phyloP scores from a whole-genome alignment of 2,888 invertebrate genomes.

The Prenolepis imparis region DNA sequence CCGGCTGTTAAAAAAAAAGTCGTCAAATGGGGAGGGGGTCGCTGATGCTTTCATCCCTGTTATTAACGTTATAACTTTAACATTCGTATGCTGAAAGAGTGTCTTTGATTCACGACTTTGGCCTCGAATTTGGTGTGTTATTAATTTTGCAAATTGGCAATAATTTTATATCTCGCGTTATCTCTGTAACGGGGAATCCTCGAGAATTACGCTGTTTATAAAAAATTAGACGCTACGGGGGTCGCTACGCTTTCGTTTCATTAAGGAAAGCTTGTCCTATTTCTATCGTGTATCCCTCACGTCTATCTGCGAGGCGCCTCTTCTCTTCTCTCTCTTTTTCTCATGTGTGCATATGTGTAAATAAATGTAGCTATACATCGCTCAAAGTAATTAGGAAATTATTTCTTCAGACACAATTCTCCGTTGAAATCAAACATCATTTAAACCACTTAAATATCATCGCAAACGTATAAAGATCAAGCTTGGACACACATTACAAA shows the following conservation, averaged over 20 bases:
- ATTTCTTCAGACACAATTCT: neutral
- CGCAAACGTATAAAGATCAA: neutral
- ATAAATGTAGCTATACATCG: slow-evolving; percentile 8
- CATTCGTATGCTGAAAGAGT: neutral
- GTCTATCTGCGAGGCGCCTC: neutral
- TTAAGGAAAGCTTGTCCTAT: neutral
- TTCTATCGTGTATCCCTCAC: neutral
- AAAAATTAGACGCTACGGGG: slow-evolving; percentile 4
- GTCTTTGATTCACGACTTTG: neutral
- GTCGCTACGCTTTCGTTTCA: slow-evolving; percentile 14
- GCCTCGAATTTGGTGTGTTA: slow-evolving; percentile 3
- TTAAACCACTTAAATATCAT: neutral
- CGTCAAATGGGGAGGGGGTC: neutral
- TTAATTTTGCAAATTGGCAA: slow-evolving; percentile 9
- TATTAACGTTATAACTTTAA: slow-evolving; percentile 6
- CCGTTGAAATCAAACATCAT: neutral
- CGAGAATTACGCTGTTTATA: neutral
- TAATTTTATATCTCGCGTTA: neutral
- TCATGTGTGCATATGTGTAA: slow-evolving; percentile 17
- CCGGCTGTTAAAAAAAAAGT: neutral
- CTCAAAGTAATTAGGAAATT: slow-evolving; percentile 35
- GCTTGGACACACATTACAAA: slow-evolving; percentile 4
- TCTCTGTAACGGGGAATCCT: neutral
- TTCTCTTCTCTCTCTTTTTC: neutral
- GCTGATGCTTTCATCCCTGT: neutral